These are phyloP conservation scores for Halcyon senegalensis DNA, from an alignment of 2,113 vertebrate species.

Conservation along the genomic window DNA sequence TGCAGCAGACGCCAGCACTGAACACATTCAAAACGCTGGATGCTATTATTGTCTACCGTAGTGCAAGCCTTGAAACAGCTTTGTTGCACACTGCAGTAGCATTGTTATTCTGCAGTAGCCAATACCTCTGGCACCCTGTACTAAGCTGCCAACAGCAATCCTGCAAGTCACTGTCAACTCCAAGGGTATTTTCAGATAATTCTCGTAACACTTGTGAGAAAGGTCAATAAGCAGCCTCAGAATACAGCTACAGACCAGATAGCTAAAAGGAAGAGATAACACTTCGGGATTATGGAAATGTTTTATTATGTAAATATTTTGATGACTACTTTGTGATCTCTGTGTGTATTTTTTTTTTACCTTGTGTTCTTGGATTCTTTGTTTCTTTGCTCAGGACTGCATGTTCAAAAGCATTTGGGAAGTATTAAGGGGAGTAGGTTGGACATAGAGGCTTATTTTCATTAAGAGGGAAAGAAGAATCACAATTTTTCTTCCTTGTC, in stretches of 20 bases:
- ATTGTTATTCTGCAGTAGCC: not conserved
- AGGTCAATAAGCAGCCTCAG: not conserved
- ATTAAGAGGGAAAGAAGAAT: not conserved
- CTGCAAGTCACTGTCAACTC: not conserved
- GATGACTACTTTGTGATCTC: not conserved
- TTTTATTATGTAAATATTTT: not conserved
- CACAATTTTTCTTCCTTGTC: not conserved
- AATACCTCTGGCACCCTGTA: not conserved
- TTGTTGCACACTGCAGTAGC: not conserved
- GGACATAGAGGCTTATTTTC: not conserved
- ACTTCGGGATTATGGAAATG: not conserved
- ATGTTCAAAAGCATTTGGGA: not conserved
- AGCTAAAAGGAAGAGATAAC: not conserved
- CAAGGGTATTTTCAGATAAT: not conserved
- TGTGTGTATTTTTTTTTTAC: not conserved
- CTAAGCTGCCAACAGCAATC: not conserved
- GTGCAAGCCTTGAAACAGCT: not conserved
- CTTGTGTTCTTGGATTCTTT: not conserved
- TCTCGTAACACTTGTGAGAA: not conserved
- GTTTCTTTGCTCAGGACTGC: not conserved
- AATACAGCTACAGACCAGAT: not conserved
- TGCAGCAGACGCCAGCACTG: not conserved
- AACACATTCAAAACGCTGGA: not conserved
- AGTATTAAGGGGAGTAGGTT: not conserved
- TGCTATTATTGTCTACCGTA: not conserved